These are phyloP conservation scores for Timema cristinae DNA, from an alignment of 2,888 invertebrate genomes.

Conservation along the genomic window DNA sequence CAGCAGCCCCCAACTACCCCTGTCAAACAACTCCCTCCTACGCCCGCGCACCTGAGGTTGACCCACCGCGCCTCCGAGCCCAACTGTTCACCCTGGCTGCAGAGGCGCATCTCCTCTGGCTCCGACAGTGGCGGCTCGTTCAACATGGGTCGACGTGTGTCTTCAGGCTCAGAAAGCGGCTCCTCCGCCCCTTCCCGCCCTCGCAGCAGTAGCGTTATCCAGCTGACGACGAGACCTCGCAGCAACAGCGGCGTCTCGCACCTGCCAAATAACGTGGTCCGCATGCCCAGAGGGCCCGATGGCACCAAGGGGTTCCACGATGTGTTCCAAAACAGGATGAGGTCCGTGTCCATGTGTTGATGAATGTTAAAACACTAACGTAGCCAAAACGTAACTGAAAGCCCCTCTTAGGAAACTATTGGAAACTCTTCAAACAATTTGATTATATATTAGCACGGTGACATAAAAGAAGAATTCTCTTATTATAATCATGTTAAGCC, in stretches of 20 bases:
- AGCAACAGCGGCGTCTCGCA: conserved; percentile 45
- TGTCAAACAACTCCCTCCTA: not conserved
- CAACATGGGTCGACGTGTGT: conserved; percentile 3
- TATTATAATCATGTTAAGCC: too few species aligned
- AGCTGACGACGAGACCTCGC: conserved; percentile 41
- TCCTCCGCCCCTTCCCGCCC: conserved; percentile 33
- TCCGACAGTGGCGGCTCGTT: conserved; percentile 32
- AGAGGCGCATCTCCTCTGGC: conserved; percentile 53
- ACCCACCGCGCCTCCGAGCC: conserved; percentile 6
- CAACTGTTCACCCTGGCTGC: conserved; percentile 40
- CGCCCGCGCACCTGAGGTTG: not conserved
- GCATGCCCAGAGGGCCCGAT: conserved; percentile 86
- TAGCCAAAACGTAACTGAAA: too few species aligned
- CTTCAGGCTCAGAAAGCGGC: conserved; percentile 48
- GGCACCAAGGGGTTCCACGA: conserved; percentile 78
- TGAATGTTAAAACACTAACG: too few species aligned
- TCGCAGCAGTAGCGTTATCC: conserved; percentile 24
- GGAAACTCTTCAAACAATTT: too few species aligned
- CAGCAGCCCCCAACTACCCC: conserved; percentile 17
- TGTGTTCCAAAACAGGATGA: not conserved
- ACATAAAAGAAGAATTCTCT: too few species aligned
- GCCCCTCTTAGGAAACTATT: too few species aligned
- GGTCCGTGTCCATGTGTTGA: not conserved
- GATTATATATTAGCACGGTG: too few species aligned
- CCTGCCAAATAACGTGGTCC: conserved; percentile 65